A percentile compares a stretch with the other conserved stretches of the same genome.
Conservation (phyloP, 2,113 vertebrate genomes). For the Lathamus discolor region DNA sequence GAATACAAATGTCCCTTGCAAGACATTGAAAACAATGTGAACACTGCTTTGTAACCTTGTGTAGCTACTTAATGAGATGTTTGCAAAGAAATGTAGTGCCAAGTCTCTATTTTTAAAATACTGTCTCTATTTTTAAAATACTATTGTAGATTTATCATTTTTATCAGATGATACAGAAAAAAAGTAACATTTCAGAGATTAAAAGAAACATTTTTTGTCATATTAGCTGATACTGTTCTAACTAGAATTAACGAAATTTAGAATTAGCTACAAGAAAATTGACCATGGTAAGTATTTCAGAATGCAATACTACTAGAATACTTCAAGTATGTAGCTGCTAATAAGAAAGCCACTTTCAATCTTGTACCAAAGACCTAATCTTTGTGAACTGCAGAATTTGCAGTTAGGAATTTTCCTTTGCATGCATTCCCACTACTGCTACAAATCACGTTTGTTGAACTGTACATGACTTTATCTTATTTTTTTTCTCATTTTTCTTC, state of each 20-base stretch:
- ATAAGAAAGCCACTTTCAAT: background rate
- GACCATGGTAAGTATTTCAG: background rate
- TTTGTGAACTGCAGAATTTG: background rate
- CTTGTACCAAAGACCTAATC: background rate
- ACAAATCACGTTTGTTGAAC: background rate
- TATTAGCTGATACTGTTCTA: background rate
- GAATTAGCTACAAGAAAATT: background rate
- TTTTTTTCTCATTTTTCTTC: rapidly evolving
- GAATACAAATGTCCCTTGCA: background rate
- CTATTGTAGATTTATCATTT: background rate
- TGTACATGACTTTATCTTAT: background rate
- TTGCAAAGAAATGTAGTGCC: background rate
- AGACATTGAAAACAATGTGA: background rate
- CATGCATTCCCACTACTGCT: background rate
- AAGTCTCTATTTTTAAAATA: background rate
- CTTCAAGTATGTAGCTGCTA: background rate
- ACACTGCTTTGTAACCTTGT: background rate
- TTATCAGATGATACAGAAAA: background rate
- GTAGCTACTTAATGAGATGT: background rate
- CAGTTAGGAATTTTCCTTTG: background rate
- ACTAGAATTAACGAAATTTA: background rate
- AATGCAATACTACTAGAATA: background rate
- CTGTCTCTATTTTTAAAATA: background rate
- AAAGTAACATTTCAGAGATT: background rate
- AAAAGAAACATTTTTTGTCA: background rate